Percentiles rank a stretch among this genome's conserved stretches.
phyloP scores from a whole-genome alignment of 2,888 invertebrate genomes.

The Noctua fimbriata region DNA sequence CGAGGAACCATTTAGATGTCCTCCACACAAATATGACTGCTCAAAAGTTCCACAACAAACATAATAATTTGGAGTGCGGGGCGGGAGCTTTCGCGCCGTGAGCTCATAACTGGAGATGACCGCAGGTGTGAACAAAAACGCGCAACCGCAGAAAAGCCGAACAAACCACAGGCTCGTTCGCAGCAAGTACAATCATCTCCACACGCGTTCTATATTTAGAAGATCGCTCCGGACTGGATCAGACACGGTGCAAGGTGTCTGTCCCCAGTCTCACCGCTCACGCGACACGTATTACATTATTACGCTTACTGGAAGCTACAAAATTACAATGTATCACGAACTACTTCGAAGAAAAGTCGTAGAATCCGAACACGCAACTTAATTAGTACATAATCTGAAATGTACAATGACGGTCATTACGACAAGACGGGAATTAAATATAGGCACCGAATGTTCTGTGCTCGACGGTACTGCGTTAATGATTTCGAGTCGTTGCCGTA shows the following conservation, averaged over 20 bases:
- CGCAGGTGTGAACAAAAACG: slow-evolving; percentile 85
- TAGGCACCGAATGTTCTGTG: slow-evolving; percentile 78
- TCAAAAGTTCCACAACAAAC: slow-evolving; percentile 57
- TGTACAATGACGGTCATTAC: slow-evolving; percentile 74
- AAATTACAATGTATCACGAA: slow-evolving; percentile 73
- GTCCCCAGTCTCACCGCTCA: slow-evolving; percentile 65
- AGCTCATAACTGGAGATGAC: slow-evolving; percentile 78
- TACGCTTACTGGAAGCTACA: slow-evolving; percentile 72
- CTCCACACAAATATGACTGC: slow-evolving; percentile 64
- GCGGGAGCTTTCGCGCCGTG: slow-evolving; percentile 65
- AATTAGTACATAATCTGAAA: slow-evolving; percentile 75
- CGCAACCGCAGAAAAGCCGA: slow-evolving; percentile 79
- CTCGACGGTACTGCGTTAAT: slow-evolving; percentile 80
- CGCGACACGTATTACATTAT: slow-evolving; percentile 74
- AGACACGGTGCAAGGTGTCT: slow-evolving; percentile 78
- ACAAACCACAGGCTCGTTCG: slow-evolving; percentile 80
- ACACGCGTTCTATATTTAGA: slow-evolving; percentile 86
- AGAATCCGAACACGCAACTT: slow-evolving; percentile 71
- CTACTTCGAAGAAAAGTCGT: slow-evolving; percentile 72
- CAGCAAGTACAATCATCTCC: slow-evolving; percentile 82
- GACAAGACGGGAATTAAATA: slow-evolving; percentile 77
- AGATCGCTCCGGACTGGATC: slow-evolving; percentile 78
- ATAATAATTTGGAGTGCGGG: slow-evolving; percentile 57
- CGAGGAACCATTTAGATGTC: slow-evolving; percentile 62
- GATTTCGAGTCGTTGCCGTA: slow-evolving; percentile 75